Percentiles rank a stretch among this genome's conserved stretches.
These are phyloP conservation scores for Euspilapteryx auroguttella DNA, from an alignment of 2,888 invertebrate species.

Conservation along the genomic window DNA sequence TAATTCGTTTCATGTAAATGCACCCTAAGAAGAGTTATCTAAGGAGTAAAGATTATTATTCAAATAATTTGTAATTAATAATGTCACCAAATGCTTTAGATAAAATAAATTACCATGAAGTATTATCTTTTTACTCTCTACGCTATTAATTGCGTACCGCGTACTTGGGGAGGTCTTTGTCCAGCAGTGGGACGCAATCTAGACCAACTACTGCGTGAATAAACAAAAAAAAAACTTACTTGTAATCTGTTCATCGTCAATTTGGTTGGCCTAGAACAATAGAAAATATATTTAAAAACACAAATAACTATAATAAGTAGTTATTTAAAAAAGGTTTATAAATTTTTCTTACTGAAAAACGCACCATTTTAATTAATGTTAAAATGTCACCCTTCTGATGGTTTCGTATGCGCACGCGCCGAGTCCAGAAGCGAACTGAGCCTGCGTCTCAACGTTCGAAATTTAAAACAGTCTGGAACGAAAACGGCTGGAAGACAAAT, in stretches of 20 bases:
- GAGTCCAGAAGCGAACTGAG: constrained; percentile 26
- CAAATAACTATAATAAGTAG: constrained; percentile 6
- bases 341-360: constrained; percentile 11
- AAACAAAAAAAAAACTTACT: constrained; percentile 47
- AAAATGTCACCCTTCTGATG: no score
- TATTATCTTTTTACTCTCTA: no score
- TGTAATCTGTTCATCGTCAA: constrained; percentile 52
- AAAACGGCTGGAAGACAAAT: constrained; percentile 10
- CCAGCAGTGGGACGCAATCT: background rate
- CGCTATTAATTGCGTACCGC: no score
- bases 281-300: constrained; percentile 13
- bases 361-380: constrained; percentile 33
- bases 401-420: constrained; percentile 26
- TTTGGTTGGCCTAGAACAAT: constrained; percentile 23
- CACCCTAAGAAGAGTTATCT: no score
- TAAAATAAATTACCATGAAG: no score
- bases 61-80: no score
- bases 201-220: no score
- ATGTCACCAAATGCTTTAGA: no score
- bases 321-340: constrained; percentile 6
- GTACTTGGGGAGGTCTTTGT: background rate
- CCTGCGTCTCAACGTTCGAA: constrained; percentile 29
- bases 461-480: no score
- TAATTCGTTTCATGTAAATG: no score
- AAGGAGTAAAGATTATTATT: no score